A percentile compares a stretch with the other conserved stretches of the same genome.
Evolutionary conservation across 2,797 vertebrate species (phyloP).

Genomic region (Kryptolebias ocellatus): DNA sequence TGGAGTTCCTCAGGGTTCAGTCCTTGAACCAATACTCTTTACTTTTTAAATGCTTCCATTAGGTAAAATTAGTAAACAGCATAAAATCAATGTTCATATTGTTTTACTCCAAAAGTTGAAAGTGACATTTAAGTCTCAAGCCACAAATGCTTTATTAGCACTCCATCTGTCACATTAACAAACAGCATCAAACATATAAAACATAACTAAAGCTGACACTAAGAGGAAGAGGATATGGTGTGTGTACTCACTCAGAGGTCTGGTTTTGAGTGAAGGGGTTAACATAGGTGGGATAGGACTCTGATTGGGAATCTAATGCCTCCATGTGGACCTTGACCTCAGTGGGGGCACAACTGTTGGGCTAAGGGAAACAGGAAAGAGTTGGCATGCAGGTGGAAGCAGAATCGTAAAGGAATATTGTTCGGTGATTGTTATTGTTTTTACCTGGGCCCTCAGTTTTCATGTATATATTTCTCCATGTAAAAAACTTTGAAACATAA

Average conservation of each 20-base stretch:
- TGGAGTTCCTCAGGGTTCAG: too few relatives aligned
- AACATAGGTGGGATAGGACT: constrained; percentile 30
- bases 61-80: too few relatives aligned
- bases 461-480: neutral
- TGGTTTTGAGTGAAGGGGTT: constrained; percentile 52
- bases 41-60: too few relatives aligned
- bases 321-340: constrained; percentile 72
- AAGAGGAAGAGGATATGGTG: neutral
- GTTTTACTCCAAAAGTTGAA: too few relatives aligned
- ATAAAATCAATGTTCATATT: too few relatives aligned
- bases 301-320: constrained; percentile 40
- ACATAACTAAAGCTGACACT: neutral
- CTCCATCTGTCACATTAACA: constrained; percentile 15
- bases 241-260: constrained; percentile 73
- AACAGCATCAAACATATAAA: constrained; percentile 13
- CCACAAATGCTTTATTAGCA: neutral
- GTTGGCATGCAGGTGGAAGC: constrained; percentile 60
- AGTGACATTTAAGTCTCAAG: neutral
- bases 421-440: neutral
- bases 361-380: constrained; percentile 56
- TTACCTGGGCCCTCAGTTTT: neutral
- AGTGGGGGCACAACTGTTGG: constrained; percentile 42
- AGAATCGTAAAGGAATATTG: constrained; percentile 3
- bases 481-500: neutral
- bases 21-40: too few relatives aligned